Conservation (phyloP, 2,888 invertebrate genomes). For the Trimorus sp. region DNA sequence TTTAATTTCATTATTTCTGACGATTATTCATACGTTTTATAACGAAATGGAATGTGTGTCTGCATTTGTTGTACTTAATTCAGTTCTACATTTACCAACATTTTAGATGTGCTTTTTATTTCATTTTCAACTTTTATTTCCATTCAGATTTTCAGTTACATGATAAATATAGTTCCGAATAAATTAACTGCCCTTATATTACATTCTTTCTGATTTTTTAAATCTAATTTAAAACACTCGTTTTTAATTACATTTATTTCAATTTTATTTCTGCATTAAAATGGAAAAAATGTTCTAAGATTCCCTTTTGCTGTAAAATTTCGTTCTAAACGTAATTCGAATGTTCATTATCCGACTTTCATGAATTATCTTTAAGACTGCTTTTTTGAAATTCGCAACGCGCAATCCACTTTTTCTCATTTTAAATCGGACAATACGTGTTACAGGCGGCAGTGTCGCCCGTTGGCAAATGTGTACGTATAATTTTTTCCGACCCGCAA, state of each 20-base stretch:
- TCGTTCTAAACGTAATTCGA: background rate
- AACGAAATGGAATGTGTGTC: too few relatives aligned
- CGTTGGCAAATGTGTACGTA: slow-evolving; percentile 85
- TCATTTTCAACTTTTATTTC: slow-evolving; percentile 7
- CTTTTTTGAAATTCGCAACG: background rate
- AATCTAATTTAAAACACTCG: too few relatives aligned
- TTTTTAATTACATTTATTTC: too few relatives aligned
- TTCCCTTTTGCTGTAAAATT: too few relatives aligned
- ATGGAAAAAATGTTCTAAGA: too few relatives aligned
- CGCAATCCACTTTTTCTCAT: slow-evolving; percentile 26
- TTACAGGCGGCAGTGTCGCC: slow-evolving; percentile 82
- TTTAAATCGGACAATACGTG: slow-evolving; percentile 75
- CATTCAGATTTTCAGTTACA: slow-evolving; percentile 1
- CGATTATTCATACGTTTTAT: too few relatives aligned
- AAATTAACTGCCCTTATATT: background rate
- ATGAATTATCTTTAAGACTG: too few relatives aligned
- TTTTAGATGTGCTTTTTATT: slow-evolving; percentile 22
- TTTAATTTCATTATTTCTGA: too few relatives aligned
- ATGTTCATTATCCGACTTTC: background rate
- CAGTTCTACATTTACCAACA: background rate
- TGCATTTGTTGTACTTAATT: background rate
- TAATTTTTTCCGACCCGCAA: slow-evolving; percentile 72
- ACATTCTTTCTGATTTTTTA: too few relatives aligned
- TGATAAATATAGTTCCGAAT: background rate
- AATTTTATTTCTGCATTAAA: too few relatives aligned